Conservation (phyloP, 2,113 vertebrate genomes). For the Chlorodrepanis virens region DNA sequence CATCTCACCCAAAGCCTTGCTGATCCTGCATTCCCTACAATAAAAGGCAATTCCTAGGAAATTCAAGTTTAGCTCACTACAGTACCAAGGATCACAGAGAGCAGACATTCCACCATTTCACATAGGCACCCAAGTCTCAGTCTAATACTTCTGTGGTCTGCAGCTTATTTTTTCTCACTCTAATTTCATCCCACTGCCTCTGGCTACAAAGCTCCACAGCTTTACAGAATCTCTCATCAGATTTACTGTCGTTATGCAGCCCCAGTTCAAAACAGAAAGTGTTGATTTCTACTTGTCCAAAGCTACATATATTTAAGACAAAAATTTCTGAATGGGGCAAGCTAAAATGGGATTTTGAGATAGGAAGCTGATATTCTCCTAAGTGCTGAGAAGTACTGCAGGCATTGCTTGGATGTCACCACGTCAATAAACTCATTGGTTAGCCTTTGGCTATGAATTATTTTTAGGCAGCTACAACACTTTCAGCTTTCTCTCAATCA, state of each 20-base stretch:
- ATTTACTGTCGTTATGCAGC: neutral
- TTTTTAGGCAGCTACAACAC: neutral
- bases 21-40: neutral
- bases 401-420: neutral
- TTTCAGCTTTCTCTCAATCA: neutral
- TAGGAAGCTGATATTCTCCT: neutral
- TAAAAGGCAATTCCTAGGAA: neutral
- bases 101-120: neutral
- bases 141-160: neutral
- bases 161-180: neutral
- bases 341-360: neutral
- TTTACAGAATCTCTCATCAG: neutral
- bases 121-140: neutral
- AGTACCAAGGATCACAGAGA: neutral
- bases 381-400: neutral
- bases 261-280: neutral
- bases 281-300: neutral
- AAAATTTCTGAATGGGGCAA: neutral
- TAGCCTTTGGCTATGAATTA: neutral
- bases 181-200: neutral
- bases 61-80: neutral
- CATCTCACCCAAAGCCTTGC: neutral
- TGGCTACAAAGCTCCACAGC: neutral
- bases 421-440: neutral
- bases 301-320: neutral